Base-by-base conservation (phyloP, 2,888 invertebrate species). In the Macaria notata region DNA sequence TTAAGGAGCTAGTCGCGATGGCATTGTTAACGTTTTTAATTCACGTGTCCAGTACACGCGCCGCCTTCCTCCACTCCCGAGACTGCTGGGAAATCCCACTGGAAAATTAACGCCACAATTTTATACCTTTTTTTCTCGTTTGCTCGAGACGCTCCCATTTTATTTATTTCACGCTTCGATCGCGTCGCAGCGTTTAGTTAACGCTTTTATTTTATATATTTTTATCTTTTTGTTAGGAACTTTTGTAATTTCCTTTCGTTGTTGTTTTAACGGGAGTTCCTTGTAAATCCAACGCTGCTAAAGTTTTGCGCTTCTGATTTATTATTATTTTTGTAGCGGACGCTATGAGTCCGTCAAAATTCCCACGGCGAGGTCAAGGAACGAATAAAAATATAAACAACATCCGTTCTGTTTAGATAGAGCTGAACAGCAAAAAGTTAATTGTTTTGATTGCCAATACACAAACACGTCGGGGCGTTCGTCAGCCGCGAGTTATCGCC, bases 361-460 rank as follows among this genome's bases (percentile, higher is more conserved):
- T 72, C 66, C 65, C 68, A 68, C 67, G 70, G 69, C 62, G 67
- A 75, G 76, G 76, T 79, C 73, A 75, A 69, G 57, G 70, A 66
- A 70, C 69, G 58, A 62, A 66, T 56, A 73, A 76, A 57, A 74
- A 75, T 76, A 75, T 70, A 66, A 46, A 52, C 59, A 66, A 72
- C 62, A 78, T 76, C 75, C 68, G 75, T 79, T 79, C 75, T 79
- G 80, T 84, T 79, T 82, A 78, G 79, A 80, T 84, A 82, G 79
- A 73, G 78, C 75, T 76, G 79, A 81, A 79, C 76, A 75, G 83
- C 85, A 88, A 88, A 88, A 90, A 89, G 84, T 88, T 88, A 88
- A 89, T 90, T 90, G 90, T 90, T 91, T 91, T 86, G 88, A 88
- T 86, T 84, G 88, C 86, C 83, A 86, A 85, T 86, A 87, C 83